These are phyloP conservation scores for Corythucha ciliata DNA, from an alignment of 2,888 invertebrate species.

Conservation along the genomic window DNA sequence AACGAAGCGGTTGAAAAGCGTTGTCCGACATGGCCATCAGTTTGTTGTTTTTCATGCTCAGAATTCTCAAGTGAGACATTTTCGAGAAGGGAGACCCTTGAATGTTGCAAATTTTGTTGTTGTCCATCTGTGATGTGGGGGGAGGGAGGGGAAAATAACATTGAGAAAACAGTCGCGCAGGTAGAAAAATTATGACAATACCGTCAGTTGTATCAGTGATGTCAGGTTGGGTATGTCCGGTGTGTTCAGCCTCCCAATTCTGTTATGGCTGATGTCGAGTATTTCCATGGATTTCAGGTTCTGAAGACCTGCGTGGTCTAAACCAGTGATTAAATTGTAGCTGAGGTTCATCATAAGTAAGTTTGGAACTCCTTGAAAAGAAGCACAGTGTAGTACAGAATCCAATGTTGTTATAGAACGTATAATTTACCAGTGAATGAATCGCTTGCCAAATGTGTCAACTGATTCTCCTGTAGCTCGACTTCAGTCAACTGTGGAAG, in stretches of 20 bases:
- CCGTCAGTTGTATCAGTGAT: slow-evolving; percentile 75
- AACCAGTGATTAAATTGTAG: slow-evolving; percentile 62
- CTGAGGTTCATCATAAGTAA: slow-evolving; percentile 75
- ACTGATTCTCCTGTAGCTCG: slow-evolving; percentile 58
- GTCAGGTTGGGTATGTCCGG: slow-evolving; percentile 66
- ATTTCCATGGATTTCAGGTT: slow-evolving; percentile 71
- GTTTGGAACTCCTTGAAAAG: slow-evolving; percentile 66
- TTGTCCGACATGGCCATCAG: slow-evolving; percentile 62
- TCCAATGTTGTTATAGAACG: too few species aligned
- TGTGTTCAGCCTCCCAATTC: slow-evolving; percentile 53
- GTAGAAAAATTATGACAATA: slow-evolving; percentile 33
- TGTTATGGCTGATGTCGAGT: slow-evolving; percentile 73
- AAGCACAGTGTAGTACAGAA: too few species aligned
- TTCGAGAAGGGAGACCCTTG: slow-evolving; percentile 70
- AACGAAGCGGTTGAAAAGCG: slow-evolving; percentile 63
- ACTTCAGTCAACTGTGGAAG: slow-evolving; percentile 62
- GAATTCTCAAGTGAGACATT: slow-evolving; percentile 72
- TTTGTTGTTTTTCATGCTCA: slow-evolving; percentile 67
- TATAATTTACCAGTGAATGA: too few species aligned
- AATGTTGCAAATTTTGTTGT: slow-evolving; percentile 71
- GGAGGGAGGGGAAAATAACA: neutral
- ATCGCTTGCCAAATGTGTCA: slow-evolving; percentile 59
- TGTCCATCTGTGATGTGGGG: slow-evolving; percentile 51
- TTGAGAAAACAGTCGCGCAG: slow-evolving; percentile 3
- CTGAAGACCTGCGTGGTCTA: slow-evolving; percentile 65